phyloP scores from a whole-genome alignment of 2,797 vertebrate species.

The Erethizon dorsatum region DNA sequence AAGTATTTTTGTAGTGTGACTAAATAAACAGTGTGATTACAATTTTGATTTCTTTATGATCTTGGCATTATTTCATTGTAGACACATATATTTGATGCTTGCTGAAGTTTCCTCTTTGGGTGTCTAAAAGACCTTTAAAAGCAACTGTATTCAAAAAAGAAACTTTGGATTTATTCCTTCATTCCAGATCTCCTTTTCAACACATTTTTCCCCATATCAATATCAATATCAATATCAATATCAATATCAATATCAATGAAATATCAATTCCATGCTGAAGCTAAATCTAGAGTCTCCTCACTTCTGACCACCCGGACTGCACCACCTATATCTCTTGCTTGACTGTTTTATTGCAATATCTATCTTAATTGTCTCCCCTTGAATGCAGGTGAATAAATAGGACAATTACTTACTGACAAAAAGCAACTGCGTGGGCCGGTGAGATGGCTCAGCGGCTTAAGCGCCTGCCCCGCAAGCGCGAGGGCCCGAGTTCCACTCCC shows the following conservation, averaged over 20 bases:
- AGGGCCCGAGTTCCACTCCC: too few relatives aligned
- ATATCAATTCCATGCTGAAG: background rate
- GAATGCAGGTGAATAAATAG: background rate
- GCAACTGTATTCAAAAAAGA: background rate
- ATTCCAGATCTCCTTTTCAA: background rate
- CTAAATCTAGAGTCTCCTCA: background rate
- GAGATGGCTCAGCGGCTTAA: too few relatives aligned
- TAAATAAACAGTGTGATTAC: background rate
- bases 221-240: too few relatives aligned
- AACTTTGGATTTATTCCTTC: background rate
- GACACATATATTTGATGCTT: background rate
- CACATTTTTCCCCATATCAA: background rate
- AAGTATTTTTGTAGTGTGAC: background rate
- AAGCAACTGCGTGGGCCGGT: too few relatives aligned
- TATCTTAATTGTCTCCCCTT: background rate
- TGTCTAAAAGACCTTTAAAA: background rate
- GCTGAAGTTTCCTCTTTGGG: background rate
- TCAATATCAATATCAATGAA: too few relatives aligned
- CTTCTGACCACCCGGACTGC: background rate
- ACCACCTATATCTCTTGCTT: background rate
- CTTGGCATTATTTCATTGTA: background rate
- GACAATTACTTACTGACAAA: background rate
- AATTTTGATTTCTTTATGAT: background rate
- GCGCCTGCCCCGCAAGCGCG: too few relatives aligned
- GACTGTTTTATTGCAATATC: background rate